These are phyloP conservation scores for Serilophus lunatus DNA, from an alignment of 2,113 vertebrate species.

Conservation along the genomic window DNA sequence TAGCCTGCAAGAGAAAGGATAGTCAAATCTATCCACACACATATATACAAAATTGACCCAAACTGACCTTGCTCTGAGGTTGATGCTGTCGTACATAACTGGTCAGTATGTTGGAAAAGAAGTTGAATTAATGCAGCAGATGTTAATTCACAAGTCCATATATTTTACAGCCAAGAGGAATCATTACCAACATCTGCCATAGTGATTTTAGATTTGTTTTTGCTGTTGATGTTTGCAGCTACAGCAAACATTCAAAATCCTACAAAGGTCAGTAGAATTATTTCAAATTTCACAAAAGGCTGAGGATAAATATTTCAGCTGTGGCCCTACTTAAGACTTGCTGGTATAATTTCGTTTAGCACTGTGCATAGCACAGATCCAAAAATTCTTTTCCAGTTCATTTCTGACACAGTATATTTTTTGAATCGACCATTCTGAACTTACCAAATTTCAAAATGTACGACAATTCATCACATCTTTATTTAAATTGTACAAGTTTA, in stretches of 20 bases:
- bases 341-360: background rate
- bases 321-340: background rate
- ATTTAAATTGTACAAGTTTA: background rate
- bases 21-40: too few species aligned
- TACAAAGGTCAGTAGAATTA: background rate
- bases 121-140: background rate
- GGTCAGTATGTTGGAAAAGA: background rate
- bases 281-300: background rate
- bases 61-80: background rate
- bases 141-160: background rate
- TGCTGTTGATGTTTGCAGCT: background rate
- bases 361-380: background rate
- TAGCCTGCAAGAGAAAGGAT: background rate
- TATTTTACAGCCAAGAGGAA: background rate
- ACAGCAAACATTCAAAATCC: background rate
- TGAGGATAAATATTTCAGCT: background rate
- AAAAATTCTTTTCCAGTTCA: background rate
- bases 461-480: background rate
- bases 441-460: background rate
- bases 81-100: fast-evolving
- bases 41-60: background rate
- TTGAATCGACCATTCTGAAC: background rate
- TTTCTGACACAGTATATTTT: background rate
- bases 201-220: background rate
- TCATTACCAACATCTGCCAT: background rate